These are phyloP conservation scores for Micoletzkya japonica DNA, from an alignment of 2,888 invertebrate genomes.

Conservation along the genomic window DNA sequence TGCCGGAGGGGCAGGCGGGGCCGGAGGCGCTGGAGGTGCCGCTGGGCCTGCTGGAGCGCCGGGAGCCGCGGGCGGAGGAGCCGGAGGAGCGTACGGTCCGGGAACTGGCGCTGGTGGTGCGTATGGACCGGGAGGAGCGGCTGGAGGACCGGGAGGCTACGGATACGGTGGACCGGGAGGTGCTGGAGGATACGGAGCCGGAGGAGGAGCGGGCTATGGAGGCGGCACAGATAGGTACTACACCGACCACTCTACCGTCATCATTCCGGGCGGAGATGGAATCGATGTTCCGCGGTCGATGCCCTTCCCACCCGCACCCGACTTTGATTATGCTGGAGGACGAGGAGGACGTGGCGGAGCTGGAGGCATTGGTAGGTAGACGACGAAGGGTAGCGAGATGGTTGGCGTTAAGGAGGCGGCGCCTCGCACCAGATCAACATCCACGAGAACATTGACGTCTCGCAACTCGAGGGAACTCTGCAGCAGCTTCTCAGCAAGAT, in stretches of 20 bases:
- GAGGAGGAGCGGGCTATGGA: conserved; percentile 43
- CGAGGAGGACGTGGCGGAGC: conserved; percentile 15
- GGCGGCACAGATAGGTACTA: conserved; percentile 44
- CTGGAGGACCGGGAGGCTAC: conserved; percentile 37
- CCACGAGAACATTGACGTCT: conserved; percentile 49
- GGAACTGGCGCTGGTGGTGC: conserved; percentile 27
- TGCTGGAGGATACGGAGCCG: conserved; percentile 40
- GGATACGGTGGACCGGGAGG: conserved; percentile 24
- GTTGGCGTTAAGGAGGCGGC: conserved; percentile 19
- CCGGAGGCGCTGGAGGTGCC: conserved; percentile 29
- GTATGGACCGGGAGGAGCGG: conserved; percentile 29
- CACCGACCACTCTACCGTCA: conserved; percentile 28
- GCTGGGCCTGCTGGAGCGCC: conserved; percentile 19
- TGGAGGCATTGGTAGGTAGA: no score
- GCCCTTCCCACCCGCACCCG: conserved; percentile 53
- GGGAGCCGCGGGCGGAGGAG: conserved; percentile 21
- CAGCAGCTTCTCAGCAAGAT: conserved; percentile 55
- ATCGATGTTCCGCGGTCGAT: conserved; percentile 50
- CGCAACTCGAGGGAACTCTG: conserved; percentile 55
- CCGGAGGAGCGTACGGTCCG: conserved; percentile 31
- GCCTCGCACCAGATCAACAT: conserved; percentile 38
- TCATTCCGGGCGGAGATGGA: conserved; percentile 29
- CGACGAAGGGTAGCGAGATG: background rate
- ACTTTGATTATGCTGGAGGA: conserved; percentile 35
- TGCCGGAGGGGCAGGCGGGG: background rate